Base-by-base conservation (phyloP, 2,888 invertebrate genomes). In the Helicoverpa assulta region DNA sequence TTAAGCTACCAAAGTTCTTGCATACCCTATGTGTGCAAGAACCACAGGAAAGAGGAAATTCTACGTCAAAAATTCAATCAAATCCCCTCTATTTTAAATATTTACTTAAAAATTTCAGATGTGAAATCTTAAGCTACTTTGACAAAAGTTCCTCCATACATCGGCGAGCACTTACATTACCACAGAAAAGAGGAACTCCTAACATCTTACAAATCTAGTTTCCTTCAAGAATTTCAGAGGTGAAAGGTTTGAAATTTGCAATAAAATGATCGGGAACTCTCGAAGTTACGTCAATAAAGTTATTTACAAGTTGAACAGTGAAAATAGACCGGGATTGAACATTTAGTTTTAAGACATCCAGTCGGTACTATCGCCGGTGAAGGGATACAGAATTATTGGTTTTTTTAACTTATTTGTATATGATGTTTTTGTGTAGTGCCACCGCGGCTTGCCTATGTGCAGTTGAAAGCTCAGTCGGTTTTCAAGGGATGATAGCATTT, bases 181-280 rank as follows among this genome's bases (percentile, higher is more conserved):
- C 16, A 16, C 33, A 26, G 5, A 3, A 10, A 7, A 12, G 21
- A 26, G 0, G 16, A 33, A 47, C 16, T 47, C 47, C n/a, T 47
- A 12, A n/a, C 8, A 47, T 37, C 53, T 51, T 54, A 21, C 37
- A 19, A 6, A 29, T 58, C 43, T 33, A 6, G 5, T 43, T 43
- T n/a, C 43, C n/a, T 18, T 3, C 47, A 47, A 12, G 10, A 21
- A 53, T n/a, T 21, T 12, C 16, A 12, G 12, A 21, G 19, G 21
- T 16, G 12, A 6, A 8, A 29, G 40, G 21, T 21, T 33, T 1
- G 4, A 47, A 53, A 57, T 53, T 16, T 53, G 16, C 58, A 58
- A 53, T 19, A 50, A 60, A 53, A 18, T 47, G 52, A 70, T 70
- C 47, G 37, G 55, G 54, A 47, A 10, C 0, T 10, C 8, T 33